phyloP scores from a whole-genome alignment of 1,140 invertebrate species.

The Drosophila ananassae region DNA sequence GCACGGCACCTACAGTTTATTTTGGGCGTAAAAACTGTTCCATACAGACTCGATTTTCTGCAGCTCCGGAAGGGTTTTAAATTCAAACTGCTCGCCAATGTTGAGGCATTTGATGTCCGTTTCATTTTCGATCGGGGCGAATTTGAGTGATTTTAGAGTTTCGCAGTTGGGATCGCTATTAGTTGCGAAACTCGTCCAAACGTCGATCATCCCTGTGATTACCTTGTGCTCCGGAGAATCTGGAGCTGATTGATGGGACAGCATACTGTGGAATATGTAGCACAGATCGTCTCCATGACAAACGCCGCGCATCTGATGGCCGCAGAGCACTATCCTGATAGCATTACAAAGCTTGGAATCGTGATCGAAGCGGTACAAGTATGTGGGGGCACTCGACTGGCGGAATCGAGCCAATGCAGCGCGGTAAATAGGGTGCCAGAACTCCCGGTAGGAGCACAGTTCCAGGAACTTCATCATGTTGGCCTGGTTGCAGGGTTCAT shows the following conservation, averaged over 20 bases:
- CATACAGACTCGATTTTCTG: constrained; percentile 83
- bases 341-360: constrained; percentile 76
- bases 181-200: constrained; percentile 84
- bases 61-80: constrained; percentile 79
- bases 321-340: constrained; percentile 74
- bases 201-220: constrained; percentile 84
- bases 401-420: constrained; percentile 65
- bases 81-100: constrained; percentile 74
- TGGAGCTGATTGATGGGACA: constrained; percentile 78
- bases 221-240: constrained; percentile 70
- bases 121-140: constrained; percentile 72
- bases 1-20: constrained; percentile 29
- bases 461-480: constrained; percentile 77
- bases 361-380: constrained; percentile 84
- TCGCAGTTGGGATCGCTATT: constrained; percentile 80
- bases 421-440: constrained; percentile 84
- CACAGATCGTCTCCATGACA: constrained; percentile 88
- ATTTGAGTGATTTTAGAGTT: constrained; percentile 58
- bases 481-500: constrained; percentile 55
- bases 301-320: constrained; percentile 83
- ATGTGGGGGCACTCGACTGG: constrained; percentile 77
- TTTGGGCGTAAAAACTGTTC: constrained; percentile 75
- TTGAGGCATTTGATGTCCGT: constrained; percentile 80
- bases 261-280: constrained; percentile 86
- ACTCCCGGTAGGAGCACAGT: constrained; percentile 81